Base-by-base conservation (phyloP, 2,113 vertebrate species). In the Quiscalus mexicanus region DNA sequence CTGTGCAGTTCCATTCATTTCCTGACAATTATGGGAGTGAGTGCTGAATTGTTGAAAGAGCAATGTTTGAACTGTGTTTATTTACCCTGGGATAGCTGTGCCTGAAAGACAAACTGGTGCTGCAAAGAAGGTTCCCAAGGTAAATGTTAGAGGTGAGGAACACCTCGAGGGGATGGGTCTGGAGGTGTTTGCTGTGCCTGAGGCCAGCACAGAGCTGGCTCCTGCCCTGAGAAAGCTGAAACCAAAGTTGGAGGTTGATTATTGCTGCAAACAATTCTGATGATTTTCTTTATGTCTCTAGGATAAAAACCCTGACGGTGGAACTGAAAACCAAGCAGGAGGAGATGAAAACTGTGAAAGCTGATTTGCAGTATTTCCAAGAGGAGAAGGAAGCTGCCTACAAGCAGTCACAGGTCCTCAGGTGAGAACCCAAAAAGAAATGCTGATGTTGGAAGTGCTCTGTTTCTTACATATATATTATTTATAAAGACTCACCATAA, bases 251-350 rank as follows among this genome's bases (percentile, higher is more conserved):
- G 28, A 45, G 30, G 14, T 65, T 81, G 65, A 20, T 53, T 52
- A 14, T 50, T 16, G 25, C 19, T 30, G 44, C n/a, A 70, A 53
- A 27, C 83, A 76, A 39, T 37, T 73, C 44, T 58, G 79, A 8
- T 73, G 49, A 0, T 55, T 94, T 96, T 95, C 3, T 95, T 97
- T 91, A 7, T 12, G 2, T 84, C 74, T 89, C 1, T 41, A 99
- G 99, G 80, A 94, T 98, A 89, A 97, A 82, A 89, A 89, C 55
- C 47, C 68, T 96, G 55, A 96, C 53, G 15, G 62, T 96, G 70
- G 98, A 98, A 83, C 93, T 98, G 58, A 96, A 98, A 94, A 96
- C 7, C 92, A 98, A 97, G n/a, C 97, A 97, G 89, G 93, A 94
- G 70, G 96, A 97, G 83, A 64, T 98, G 90, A 96, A 97, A 52